Conservation (phyloP, 2,113 vertebrate species). For the Calypte anna region DNA sequence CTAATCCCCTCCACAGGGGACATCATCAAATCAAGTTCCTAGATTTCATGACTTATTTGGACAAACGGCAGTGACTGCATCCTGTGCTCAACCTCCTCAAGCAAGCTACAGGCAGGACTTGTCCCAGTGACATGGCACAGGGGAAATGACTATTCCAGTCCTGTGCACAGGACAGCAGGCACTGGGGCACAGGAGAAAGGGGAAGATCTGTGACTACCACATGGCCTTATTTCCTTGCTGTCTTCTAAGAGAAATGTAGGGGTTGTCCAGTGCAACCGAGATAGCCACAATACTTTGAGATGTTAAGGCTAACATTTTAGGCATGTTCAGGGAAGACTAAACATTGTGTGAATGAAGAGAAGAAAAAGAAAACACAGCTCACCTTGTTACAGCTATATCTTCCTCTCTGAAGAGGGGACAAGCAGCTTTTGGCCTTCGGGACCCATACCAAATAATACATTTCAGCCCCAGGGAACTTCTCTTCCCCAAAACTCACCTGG, state of each 20-base stretch:
- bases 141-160: neutral
- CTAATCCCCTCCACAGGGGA: neutral
- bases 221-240: neutral
- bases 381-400: neutral
- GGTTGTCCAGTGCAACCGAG: neutral
- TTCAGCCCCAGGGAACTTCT: neutral
- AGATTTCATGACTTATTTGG: conserved; percentile 35
- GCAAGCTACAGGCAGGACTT: neutral
- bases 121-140: neutral
- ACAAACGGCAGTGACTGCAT: neutral
- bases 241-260: neutral
- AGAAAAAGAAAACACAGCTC: neutral
- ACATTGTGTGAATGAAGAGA: neutral
- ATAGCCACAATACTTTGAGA: neutral
- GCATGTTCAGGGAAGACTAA: neutral
- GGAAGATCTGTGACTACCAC: neutral
- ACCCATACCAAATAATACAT: neutral
- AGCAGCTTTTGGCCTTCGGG: neutral
- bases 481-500: neutral
- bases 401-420: neutral
- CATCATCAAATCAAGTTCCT: neutral
- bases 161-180: neutral
- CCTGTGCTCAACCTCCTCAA: neutral
- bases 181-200: neutral
- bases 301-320: neutral